Evolutionary conservation across 2,113 vertebrate genomes (phyloP), one percentile per base, ranked within the genome.

Genomic region (Phoenicopterus ruber): DNA sequence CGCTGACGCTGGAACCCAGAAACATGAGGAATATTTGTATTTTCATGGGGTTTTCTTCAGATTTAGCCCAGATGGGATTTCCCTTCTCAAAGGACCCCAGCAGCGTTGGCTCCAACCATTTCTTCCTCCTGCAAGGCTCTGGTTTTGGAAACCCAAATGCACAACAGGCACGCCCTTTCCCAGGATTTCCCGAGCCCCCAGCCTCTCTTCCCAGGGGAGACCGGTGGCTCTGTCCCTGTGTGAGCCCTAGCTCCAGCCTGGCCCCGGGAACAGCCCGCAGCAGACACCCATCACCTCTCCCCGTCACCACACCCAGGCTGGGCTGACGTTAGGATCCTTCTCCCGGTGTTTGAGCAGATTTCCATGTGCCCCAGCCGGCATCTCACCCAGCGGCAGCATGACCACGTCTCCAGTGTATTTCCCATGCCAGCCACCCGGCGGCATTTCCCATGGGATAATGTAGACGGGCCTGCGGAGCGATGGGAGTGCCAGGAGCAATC

Each of bases 341-440:
- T 63, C 38, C 0, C 0, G 18, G 44, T 38, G 24, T 47, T 69
- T 3, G 14, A 54, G 62, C 24, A 73, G 49, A 70, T 55, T 34
- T 36, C 52, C 15, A 2, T 4, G 21, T 47, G 32, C 36, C 42
- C 47, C 69, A 40, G 46, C 13, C 7, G 1, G 32, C 81, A 46
- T 7, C 24, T 66, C 9, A 0, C 13, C 31, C 76, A 47, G 65
- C 36, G 28, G 49, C 3, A 3, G 52, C 47, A 34, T 11, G 46
- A 79, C 17, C 2, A 0, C 6, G 13, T 31, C 59, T n/a, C 28
- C 44, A 44, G 54, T 5, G 0, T 21, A 9, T 31, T 9, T 72
- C 70, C 69, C 34, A 11, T 42, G 40, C 11, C 44, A 88, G 31
- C 61, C 55, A 47, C 54, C 46, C 42, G 28, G 59, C 62, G 70